Percentiles rank a stretch among this genome's conserved stretches.
These are phyloP conservation scores for Charaxes varanes DNA, from an alignment of 1,140 invertebrate species.

Conservation along the genomic window DNA sequence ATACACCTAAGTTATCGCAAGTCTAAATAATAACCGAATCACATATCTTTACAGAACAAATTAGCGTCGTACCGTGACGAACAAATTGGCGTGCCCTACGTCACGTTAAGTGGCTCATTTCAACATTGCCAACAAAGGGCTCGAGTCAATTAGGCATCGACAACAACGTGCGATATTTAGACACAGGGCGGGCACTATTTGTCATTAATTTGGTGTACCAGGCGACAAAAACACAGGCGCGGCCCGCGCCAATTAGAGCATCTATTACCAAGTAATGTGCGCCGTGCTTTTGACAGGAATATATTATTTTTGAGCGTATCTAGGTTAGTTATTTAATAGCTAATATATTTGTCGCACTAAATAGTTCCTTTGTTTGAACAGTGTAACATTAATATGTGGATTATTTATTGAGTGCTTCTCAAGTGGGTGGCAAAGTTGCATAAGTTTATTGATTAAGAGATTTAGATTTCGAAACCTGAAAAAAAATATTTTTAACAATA, in stretches of 20 bases:
- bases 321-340: too few relatives aligned
- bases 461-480: too few relatives aligned
- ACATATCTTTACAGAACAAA: conserved; percentile 8
- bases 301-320: too few relatives aligned
- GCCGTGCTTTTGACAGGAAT: conserved; percentile 24
- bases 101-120: conserved; percentile 18
- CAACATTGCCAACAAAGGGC: conserved; percentile 34
- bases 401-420: too few relatives aligned
- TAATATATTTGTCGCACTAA: too few relatives aligned
- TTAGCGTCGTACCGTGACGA: conserved; percentile 4
- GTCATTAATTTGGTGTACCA: conserved; percentile 66
- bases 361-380: too few relatives aligned
- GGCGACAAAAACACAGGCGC: conserved; percentile 61
- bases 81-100: conserved; percentile 6
- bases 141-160: conserved; percentile 59
- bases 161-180: conserved; percentile 53
- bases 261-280: conserved; percentile 29
- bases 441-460: too few relatives aligned
- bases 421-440: too few relatives aligned
- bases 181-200: conserved; percentile 54
- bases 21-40: too few relatives aligned
- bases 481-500: too few relatives aligned
- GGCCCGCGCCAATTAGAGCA: conserved; percentile 54
- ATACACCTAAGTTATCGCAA: not conserved
- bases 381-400: too few relatives aligned